Evolutionary conservation across 1,140 invertebrate species (phyloP).

Genomic region (Limonius californicus): DNA sequence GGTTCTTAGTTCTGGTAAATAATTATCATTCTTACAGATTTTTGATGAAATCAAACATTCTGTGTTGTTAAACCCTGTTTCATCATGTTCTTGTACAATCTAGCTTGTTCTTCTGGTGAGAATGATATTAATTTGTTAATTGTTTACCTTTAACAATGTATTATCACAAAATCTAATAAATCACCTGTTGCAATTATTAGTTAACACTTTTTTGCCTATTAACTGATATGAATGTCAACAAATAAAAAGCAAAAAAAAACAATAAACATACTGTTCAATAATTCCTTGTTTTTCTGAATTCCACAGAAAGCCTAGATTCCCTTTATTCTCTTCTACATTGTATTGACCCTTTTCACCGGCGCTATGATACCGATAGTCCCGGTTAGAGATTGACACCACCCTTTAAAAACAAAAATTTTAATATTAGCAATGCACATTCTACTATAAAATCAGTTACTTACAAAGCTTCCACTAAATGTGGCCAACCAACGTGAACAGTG

Average conservation of each 20-base stretch:
- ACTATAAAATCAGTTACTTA: conserved; percentile 39
- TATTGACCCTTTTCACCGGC: conserved; percentile 38
- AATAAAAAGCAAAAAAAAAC: not conserved
- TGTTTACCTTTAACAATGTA: no score
- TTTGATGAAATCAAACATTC: no score
- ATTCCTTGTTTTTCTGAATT: conserved; percentile 44
- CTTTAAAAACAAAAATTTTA: conserved; percentile 36
- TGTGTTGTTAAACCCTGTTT: no score
- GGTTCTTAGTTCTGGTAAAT: no score
- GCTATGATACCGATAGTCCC: conserved; percentile 48
- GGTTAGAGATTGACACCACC: conserved; percentile 57
- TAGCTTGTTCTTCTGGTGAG: no score
- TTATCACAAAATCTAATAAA: conserved; percentile 3
- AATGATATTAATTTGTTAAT: no score
- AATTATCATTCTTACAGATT: no score
- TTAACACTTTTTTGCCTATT: not conserved
- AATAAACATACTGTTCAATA: conserved; percentile 48
- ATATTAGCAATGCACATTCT: not conserved
- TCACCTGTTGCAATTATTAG: not conserved
- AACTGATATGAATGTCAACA: not conserved
- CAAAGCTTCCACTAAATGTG: conserved; percentile 76
- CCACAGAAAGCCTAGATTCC: conserved; percentile 50
- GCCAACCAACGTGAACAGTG: conserved; percentile 80
- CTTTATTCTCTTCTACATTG: conserved; percentile 43
- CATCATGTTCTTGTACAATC: no score